Conservation (phyloP, 2,888 invertebrate species). For the Plagodis dolabraria region DNA sequence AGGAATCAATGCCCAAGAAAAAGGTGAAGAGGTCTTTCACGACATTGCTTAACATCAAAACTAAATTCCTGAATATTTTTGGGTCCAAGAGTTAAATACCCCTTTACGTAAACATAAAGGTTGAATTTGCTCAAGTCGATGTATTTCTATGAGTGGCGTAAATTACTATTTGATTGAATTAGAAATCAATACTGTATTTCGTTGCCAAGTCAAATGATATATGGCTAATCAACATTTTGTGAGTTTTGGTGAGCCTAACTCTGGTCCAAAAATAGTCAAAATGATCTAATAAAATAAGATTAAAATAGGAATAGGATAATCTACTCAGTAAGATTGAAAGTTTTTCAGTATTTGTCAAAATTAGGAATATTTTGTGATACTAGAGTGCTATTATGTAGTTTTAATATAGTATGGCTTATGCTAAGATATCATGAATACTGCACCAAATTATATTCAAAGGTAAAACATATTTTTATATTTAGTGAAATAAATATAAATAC, state of each 20-base stretch:
- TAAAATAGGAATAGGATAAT: conserved; percentile 4
- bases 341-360: conserved; percentile 17
- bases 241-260: conserved; percentile 10
- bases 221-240: conserved; percentile 45
- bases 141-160: conserved; percentile 66
- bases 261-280: conserved; percentile 10
- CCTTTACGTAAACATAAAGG: conserved; percentile 35
- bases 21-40: conserved; percentile 79
- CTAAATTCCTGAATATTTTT: conserved; percentile 78
- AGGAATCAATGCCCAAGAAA: conserved; percentile 70
- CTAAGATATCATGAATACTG: conserved; percentile 10
- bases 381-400: conserved; percentile 21
- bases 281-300: conserved; percentile 7
- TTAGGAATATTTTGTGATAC: conserved; percentile 28
- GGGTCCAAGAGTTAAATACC: conserved; percentile 73
- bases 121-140: conserved; percentile 76
- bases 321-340: background rate
- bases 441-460: background rate
- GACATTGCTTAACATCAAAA: conserved; percentile 75
- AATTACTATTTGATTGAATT: conserved; percentile 40
- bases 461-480: conserved; percentile 9
- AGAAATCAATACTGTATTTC: conserved; percentile 41
- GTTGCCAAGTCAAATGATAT: no score
- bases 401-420: conserved; percentile 14
- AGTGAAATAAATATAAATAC: conserved; percentile 1